phyloP scores from a whole-genome alignment of 2,113 vertebrate genomes.

The Oncorhynchus clarkii region DNA sequence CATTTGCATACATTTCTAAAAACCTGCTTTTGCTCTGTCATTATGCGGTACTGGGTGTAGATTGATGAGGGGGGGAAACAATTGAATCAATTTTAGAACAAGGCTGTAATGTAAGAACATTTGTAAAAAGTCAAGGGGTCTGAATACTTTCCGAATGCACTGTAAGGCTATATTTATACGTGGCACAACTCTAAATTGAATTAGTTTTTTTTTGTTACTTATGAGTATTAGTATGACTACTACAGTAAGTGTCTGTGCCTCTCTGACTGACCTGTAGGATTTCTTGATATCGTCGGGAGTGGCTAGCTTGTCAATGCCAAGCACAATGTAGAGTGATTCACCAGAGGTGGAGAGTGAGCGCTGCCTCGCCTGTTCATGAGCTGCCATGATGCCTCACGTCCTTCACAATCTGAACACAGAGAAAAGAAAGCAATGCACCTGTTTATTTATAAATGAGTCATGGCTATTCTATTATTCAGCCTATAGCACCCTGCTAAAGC shows the following conservation, averaged over 20 bases:
- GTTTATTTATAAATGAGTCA: neutral
- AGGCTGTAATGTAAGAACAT: no score
- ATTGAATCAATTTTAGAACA: no score
- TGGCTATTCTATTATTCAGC: neutral
- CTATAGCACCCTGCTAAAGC: neutral
- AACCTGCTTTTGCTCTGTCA: no score
- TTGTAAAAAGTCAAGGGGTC: no score
- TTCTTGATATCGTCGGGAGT: conserved; percentile 95
- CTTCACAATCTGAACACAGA: conserved; percentile 53
- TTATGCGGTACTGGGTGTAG: no score
- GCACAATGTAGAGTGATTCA: conserved; percentile 88
- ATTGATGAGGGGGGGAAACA: no score
- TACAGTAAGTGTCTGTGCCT: neutral
- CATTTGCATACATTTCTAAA: no score
- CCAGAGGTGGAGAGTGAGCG: conserved; percentile 96
- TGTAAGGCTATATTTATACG: neutral
- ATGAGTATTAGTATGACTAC: neutral
- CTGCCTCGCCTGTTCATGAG: conserved; percentile 90
- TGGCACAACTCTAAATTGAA: neutral
- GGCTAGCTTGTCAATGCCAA: conserved; percentile 93
- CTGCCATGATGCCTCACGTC: conserved; percentile 77
- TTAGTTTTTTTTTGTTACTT: neutral
- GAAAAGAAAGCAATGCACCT: neutral
- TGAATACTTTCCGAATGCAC: no score
- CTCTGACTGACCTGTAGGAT: conserved; percentile 86